Conservation (phyloP, 2,797 vertebrate genomes). For the Cetoscarus ocellatus region DNA sequence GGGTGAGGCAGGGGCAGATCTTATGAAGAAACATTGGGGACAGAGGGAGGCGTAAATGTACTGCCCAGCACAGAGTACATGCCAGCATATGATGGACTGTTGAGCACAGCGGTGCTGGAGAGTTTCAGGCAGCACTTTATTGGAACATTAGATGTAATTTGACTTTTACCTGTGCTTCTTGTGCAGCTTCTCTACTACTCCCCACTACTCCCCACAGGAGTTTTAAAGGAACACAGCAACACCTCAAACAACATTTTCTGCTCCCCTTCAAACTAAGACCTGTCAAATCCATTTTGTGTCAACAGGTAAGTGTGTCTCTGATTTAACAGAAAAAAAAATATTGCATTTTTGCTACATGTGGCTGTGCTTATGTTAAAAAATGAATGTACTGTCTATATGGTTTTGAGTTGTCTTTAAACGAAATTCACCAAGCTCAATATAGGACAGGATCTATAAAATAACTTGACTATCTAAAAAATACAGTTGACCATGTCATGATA, state of each 20-base stretch:
- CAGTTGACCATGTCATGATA: not conserved
- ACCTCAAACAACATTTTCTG: constrained; percentile 13
- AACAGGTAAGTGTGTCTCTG: constrained; percentile 65
- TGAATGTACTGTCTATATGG: not conserved
- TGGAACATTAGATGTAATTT: constrained; percentile 40
- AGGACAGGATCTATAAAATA: not conserved
- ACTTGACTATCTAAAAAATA: not conserved
- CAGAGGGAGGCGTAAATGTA: constrained; percentile 76
- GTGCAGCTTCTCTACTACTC: constrained; percentile 32
- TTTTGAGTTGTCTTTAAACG: not conserved
- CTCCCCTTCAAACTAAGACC: constrained; percentile 26
- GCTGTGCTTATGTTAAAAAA: not conserved
- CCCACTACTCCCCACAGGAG: constrained; percentile 9
- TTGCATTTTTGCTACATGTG: not conserved
- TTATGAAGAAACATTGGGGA: constrained; percentile 72
- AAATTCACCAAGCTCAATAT: not conserved
- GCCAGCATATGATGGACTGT: constrained; percentile 62
- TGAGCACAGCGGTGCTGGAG: constrained; percentile 35
- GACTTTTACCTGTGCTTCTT: constrained; percentile 44
- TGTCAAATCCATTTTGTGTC: constrained; percentile 11
- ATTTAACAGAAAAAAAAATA: not conserved
- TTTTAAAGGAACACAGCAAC: constrained; percentile 19
- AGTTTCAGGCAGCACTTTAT: constrained; percentile 50
- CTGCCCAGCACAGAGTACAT: constrained; percentile 60
- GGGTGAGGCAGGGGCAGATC: constrained; percentile 62